phyloP scores from a whole-genome alignment of 2,113 vertebrate genomes.

The Trogon melanurus region DNA sequence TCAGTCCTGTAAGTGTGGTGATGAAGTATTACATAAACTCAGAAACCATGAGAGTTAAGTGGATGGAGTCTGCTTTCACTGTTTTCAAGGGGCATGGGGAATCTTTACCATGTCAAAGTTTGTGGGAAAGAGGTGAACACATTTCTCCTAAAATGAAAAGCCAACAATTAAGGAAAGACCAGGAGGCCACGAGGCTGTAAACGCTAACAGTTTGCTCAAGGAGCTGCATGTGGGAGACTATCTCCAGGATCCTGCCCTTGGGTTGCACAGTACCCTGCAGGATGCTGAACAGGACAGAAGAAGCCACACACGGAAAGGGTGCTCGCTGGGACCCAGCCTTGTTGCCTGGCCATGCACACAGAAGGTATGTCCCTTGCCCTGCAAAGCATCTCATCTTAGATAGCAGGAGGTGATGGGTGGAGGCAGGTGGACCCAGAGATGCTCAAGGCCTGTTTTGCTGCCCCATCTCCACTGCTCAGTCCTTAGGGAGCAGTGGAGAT shows the following conservation, averaged over 20 bases:
- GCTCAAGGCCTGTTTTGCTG: neutral
- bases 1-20: conserved; percentile 34
- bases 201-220: rapidly evolving
- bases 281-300: neutral
- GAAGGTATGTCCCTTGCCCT: neutral
- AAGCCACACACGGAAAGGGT: neutral
- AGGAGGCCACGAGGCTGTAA: neutral
- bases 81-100: neutral
- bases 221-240: neutral
- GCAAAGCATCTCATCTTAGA: neutral
- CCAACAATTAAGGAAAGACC: neutral
- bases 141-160: neutral
- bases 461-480: neutral
- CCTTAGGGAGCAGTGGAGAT: neutral
- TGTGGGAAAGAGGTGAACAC: neutral
- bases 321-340: rapidly evolving
- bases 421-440: neutral
- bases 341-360: rapidly evolving
- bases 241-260: neutral
- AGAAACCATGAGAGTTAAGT: conserved; percentile 26
- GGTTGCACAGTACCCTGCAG: neutral
- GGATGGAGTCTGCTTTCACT: neutral
- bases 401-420: rapidly evolving
- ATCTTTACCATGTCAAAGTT: neutral
- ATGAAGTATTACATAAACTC: conserved; percentile 49